Conservation (phyloP, 2,797 vertebrate genomes). For the Phrynocephalus guinanensis region DNA sequence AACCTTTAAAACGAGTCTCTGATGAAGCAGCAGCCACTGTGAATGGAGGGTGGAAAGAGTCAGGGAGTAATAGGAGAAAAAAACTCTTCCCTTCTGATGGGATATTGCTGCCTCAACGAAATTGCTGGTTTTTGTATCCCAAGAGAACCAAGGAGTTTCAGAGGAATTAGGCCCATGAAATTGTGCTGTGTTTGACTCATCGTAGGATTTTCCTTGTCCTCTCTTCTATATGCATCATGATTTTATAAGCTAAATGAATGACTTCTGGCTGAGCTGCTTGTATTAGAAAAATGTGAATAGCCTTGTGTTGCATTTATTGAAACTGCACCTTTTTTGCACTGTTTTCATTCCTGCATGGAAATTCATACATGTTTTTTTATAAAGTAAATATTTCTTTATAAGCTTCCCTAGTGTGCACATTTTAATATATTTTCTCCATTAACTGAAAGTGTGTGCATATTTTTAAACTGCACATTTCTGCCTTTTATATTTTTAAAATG, state of each 20-base stretch:
- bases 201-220: neutral
- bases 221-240: neutral
- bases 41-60: conserved; percentile 42
- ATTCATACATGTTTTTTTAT: no score
- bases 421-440: no score
- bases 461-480: no score
- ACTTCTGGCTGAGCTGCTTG: conserved; percentile 13
- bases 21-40: conserved; percentile 33
- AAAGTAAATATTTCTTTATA: no score
- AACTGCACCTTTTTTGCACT: no score
- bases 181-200: neutral
- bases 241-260: conserved; percentile 2
- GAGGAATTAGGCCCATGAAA: accelerated
- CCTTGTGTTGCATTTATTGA: no score
- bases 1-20: conserved; percentile 55
- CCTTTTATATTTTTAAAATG: no score
- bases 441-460: no score
- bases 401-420: no score
- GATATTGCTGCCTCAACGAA: neutral
- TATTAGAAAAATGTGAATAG: no score
- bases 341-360: no score
- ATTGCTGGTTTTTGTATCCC: conserved; percentile 22
- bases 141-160: conserved; percentile 1
- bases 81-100: conserved; percentile 14
- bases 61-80: conserved; percentile 45